Conservation (phyloP, 2,797 vertebrate species). For the Cuniculus paca region DNA sequence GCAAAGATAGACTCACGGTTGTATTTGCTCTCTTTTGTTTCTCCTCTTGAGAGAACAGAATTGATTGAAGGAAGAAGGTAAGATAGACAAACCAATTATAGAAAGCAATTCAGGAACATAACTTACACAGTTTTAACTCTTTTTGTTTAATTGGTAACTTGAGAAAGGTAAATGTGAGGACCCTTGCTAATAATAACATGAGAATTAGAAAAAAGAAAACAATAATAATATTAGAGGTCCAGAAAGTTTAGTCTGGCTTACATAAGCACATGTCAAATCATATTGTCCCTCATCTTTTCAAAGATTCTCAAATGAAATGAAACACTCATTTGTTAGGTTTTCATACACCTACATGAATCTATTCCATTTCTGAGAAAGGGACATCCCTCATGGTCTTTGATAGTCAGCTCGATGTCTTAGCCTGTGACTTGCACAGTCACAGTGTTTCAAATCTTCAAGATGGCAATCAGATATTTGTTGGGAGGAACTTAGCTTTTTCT, state of each 20-base stretch:
- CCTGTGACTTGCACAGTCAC: neutral
- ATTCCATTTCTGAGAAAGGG: neutral
- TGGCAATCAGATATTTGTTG: neutral
- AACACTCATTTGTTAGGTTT: conserved; percentile 39
- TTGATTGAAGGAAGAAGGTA: neutral
- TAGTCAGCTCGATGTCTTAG: neutral
- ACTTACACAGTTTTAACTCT: neutral
- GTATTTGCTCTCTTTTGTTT: neutral
- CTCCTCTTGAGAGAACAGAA: neutral
- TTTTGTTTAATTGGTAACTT: neutral
- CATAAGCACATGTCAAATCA: conserved; percentile 17
- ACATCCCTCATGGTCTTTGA: neutral
- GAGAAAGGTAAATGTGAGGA: neutral
- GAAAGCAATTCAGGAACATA: neutral
- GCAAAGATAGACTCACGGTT: neutral
- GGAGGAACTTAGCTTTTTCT: neutral
- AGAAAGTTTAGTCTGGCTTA: neutral
- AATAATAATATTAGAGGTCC: neutral
- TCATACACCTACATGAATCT: neutral
- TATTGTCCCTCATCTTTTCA: neutral
- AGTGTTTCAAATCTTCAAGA: neutral
- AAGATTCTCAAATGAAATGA: neutral
- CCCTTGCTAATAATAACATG: neutral
- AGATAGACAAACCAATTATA: neutral
- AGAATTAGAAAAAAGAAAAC: neutral